phyloP scores from a whole-genome alignment of 2,113 vertebrate genomes.

The Motacilla alba region DNA sequence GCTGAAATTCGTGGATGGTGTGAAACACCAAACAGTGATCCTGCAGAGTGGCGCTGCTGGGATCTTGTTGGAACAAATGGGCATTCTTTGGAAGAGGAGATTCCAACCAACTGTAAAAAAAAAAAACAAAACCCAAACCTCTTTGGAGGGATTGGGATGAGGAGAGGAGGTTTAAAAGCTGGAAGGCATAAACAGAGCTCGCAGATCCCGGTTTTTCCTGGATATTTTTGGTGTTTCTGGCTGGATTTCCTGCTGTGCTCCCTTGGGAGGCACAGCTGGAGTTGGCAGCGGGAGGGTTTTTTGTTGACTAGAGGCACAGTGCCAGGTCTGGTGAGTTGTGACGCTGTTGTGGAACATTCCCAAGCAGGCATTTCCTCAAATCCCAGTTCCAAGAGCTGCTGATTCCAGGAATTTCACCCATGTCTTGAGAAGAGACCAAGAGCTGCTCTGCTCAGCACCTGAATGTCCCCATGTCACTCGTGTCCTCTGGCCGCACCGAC shows the following conservation, averaged over 20 bases:
- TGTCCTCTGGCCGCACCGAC: neutral
- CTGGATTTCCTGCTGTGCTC: accelerated
- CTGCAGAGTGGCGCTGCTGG: accelerated
- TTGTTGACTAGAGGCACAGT: accelerated
- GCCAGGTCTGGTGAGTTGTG: accelerated
- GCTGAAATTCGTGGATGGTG: accelerated
- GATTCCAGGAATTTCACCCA: neutral
- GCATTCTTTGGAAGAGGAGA: neutral
- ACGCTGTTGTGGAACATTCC: accelerated
- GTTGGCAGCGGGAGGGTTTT: neutral
- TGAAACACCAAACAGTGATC: accelerated
- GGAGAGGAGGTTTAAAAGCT: neutral
- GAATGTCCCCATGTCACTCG: accelerated
- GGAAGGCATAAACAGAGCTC: neutral
- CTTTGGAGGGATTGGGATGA: neutral
- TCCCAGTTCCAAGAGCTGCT: accelerated
- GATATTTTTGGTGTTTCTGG: accelerated
- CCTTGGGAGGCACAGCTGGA: accelerated
- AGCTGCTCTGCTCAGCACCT: neutral
- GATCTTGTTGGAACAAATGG: accelerated
- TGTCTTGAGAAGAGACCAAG: accelerated
- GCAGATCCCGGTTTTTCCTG: accelerated
- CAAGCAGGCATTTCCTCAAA: accelerated
- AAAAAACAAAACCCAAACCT: too few relatives aligned
- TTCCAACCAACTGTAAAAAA: neutral